Base-by-base conservation (phyloP, 2,797 vertebrate genomes). In the Myripristis murdjan region DNA sequence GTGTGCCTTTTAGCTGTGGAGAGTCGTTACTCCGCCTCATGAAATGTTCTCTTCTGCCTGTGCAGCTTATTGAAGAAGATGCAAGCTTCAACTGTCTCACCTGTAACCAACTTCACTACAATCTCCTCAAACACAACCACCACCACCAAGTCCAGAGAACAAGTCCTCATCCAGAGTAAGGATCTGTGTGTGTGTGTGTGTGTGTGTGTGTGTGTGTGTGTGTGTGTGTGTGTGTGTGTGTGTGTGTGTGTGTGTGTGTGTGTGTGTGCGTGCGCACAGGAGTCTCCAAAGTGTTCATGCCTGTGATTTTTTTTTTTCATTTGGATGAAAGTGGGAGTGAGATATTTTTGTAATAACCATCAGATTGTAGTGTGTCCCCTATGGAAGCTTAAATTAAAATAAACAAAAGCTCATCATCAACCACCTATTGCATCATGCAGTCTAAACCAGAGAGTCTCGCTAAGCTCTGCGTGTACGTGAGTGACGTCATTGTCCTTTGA, bases 121-220 rank as follows among this genome's bases (percentile, higher is more conserved):
- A n/a, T 69, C 60, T 61, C 86, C 2, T 18, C 73, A 26, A 96
- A 96, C 55, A 89, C 89, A 28, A 89, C 87, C 5, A 54, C 75
- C 61, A 87, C 93, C 73, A 95, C 95, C 2, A 96, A 95, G 83
- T 94, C 95, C 47, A 91, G 77, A 78, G 95, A 97, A 77, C 96
- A 97, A 89, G 95, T 94, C 53, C 96, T 99, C 62, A 97, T 96
- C 64, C 97, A 98, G 84, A 99, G 98, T 99, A 96, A 96, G 97
- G 73, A 33, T 15, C 35, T 63, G n/a, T 41, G 46, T 49, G 56
- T 47, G 47, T 48, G 51, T 49, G 37, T 75, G 35, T 41, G 47
- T 59, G 23, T 66, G 59, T 20, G 23, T 61, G 48, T 64, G 12
- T 48, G 35, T 46, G 22, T 73, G 71, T 46, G 53, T 43, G 24